Conservation (phyloP, 2,888 invertebrate species). For the Epirrhoe alternata region DNA sequence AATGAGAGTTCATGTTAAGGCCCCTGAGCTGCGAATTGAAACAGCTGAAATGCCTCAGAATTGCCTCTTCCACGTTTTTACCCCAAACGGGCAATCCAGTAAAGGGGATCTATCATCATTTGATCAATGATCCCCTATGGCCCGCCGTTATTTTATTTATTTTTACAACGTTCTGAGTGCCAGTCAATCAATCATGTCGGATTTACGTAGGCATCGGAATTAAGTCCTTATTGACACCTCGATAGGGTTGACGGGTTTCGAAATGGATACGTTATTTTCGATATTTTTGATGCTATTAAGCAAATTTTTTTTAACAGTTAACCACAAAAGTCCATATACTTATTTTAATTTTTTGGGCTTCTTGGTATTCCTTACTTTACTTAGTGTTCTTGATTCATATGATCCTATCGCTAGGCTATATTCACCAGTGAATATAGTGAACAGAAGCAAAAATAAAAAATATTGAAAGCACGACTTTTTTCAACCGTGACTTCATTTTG, state of each 20-base stretch:
- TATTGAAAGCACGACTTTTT: no score
- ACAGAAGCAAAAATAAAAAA: no score
- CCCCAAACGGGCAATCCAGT: conserved; percentile 54
- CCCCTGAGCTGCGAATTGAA: no score
- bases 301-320: background rate
- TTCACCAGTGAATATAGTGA: no score
- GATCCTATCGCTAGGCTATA: no score
- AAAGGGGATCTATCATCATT: conserved; percentile 52
- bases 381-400: no score
- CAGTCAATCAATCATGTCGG: conserved; percentile 73
- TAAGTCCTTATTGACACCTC: conserved; percentile 47
- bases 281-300: conserved; percentile 5
- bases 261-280: conserved; percentile 24
- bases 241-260: conserved; percentile 35
- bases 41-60: no score
- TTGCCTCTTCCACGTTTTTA: background rate
- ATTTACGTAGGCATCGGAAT: conserved; percentile 55
- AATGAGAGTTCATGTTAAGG: no score
- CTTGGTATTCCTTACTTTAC: no score
- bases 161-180: conserved; percentile 54
- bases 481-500: no score
- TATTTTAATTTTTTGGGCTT: no score
- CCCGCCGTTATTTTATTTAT: conserved; percentile 44
- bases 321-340: no score
- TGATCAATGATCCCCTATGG: conserved; percentile 57